Conservation (phyloP, 2,113 vertebrate genomes). For the Leptobrachium ailaonicum region DNA sequence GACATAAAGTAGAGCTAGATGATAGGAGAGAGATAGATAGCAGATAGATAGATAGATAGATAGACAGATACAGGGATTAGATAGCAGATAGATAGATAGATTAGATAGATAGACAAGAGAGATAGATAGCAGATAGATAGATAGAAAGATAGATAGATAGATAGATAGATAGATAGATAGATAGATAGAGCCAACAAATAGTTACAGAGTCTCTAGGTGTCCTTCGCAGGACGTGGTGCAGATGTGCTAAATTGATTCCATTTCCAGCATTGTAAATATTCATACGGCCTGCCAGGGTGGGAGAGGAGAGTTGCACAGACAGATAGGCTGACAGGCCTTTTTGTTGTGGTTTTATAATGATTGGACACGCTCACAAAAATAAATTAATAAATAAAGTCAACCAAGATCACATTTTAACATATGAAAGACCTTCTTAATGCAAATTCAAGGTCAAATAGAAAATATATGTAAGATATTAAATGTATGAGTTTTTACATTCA, state of each 20-base stretch:
- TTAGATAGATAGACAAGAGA: no score
- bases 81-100: no score
- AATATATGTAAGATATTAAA: background rate
- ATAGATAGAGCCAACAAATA: no score
- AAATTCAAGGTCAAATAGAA: slow-evolving; percentile 28
- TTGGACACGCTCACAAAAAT: slow-evolving; percentile 24
- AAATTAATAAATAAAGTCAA: slow-evolving; percentile 14
- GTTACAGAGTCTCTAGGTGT: background rate
- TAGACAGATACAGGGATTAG: no score
- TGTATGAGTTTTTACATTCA: no score
- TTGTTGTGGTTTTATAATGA: slow-evolving; percentile 34
- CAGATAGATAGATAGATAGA: no score
- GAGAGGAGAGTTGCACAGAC: slow-evolving; percentile 25
- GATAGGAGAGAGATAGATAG: no score
- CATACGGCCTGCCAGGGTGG: slow-evolving; percentile 11
- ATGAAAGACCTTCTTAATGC: slow-evolving; percentile 17
- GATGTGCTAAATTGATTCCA: slow-evolving; percentile 35
- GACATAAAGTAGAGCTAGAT: no score
- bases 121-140: no score
- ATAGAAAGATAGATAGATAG: no score
- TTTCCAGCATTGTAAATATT: slow-evolving; percentile 43
- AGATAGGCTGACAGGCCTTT: slow-evolving; percentile 37
- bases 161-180: no score
- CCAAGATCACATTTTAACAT: slow-evolving; percentile 18
- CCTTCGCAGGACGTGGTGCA: slow-evolving; percentile 36